Conservation (phyloP, 2,888 invertebrate species). For the Mythimna loreyi region DNA sequence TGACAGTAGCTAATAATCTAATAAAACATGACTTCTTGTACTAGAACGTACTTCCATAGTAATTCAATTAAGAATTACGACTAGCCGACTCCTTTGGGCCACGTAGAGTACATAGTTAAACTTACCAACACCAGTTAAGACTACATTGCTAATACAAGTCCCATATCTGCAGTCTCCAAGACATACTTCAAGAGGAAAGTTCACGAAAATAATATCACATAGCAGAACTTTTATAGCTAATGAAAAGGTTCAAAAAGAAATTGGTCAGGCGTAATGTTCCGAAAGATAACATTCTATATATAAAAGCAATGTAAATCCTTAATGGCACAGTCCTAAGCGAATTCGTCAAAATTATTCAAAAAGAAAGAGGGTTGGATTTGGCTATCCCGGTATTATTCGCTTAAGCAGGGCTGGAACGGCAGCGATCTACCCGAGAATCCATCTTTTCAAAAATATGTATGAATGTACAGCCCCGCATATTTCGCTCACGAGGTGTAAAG, state of each 20-base stretch:
- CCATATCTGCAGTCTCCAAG: slow-evolving; percentile 30
- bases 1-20: slow-evolving; percentile 23
- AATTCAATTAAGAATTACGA: slow-evolving; percentile 60
- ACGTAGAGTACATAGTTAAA: slow-evolving; percentile 37
- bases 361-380: slow-evolving; percentile 58
- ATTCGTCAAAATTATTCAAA: slow-evolving; percentile 62
- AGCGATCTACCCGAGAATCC: slow-evolving; percentile 47
- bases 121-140: slow-evolving; percentile 45
- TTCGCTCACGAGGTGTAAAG: slow-evolving; percentile 46
- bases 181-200: slow-evolving; percentile 9
- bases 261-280: slow-evolving; percentile 30
- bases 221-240: slow-evolving; percentile 27
- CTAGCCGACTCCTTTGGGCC: slow-evolving; percentile 34
- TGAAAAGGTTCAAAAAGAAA: slow-evolving; percentile 32
- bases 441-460: slow-evolving; percentile 61
- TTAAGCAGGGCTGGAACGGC: slow-evolving; percentile 52
- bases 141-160: slow-evolving; percentile 37
- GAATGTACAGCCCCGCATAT: slow-evolving; percentile 47
- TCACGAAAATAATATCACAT: slow-evolving; percentile 13
- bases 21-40: slow-evolving; percentile 33
- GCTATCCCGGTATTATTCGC: slow-evolving; percentile 57
- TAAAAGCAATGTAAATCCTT: slow-evolving; percentile 59
- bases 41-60: slow-evolving; percentile 32
- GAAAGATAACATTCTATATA: slow-evolving; percentile 45
- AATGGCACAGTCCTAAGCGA: slow-evolving; percentile 55